Percentiles rank a stretch among this genome's conserved stretches.
phyloP scores from a whole-genome alignment of 2,113 vertebrate species.

The Leucosticte australis region DNA sequence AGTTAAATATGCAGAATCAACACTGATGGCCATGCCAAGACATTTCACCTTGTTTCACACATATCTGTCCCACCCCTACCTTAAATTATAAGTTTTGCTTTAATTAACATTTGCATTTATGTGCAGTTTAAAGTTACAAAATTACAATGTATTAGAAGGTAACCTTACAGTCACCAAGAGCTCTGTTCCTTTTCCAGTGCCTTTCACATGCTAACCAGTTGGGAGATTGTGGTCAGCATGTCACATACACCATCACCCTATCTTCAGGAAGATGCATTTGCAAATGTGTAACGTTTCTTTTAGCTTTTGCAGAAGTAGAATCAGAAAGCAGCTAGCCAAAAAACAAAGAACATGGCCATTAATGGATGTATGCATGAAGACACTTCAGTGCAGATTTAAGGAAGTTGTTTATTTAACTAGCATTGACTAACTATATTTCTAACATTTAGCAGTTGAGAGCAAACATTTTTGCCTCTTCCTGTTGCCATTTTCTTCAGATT shows the following conservation, averaged over 20 bases:
- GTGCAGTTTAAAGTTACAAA: background rate
- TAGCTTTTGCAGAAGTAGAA: conserved; percentile 67
- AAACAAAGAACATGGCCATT: background rate
- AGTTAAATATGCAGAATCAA: background rate
- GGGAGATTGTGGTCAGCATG: conserved; percentile 32
- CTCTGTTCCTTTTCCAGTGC: background rate
- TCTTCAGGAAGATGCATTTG: conserved; percentile 66
- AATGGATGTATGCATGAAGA: background rate
- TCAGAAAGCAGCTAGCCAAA: conserved; percentile 48
- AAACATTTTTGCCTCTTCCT: background rate
- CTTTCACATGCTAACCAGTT: conserved; percentile 10
- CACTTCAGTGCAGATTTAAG: background rate
- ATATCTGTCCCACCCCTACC: background rate
- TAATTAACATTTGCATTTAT: background rate
- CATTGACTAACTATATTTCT: background rate
- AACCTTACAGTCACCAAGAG: background rate
- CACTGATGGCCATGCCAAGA: background rate
- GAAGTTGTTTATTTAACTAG: background rate
- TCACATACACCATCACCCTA: conserved; percentile 23
- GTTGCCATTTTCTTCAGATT: background rate
- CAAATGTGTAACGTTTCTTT: conserved; percentile 56
- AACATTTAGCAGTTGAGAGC: background rate
- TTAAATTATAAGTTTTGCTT: background rate
- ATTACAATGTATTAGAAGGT: background rate
- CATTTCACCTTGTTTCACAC: background rate